Evolutionary conservation across 2,113 vertebrate species (phyloP).

Genomic region (Morone chrysops): DNA sequence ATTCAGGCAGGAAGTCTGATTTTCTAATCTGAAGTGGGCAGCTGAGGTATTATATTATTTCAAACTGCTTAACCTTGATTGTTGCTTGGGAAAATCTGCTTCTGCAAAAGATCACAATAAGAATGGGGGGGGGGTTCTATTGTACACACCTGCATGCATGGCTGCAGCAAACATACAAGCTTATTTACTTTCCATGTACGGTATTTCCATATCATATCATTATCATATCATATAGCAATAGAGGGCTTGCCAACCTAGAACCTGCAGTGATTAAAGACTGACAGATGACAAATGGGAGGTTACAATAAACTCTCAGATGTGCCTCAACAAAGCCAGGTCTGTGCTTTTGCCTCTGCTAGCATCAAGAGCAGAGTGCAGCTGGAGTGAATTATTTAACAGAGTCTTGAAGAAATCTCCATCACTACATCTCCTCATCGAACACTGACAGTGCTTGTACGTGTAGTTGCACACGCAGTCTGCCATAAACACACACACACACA

Average conservation of each 20-base stretch:
- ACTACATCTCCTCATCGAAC: constrained; percentile 54
- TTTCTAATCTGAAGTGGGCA: constrained; percentile 63
- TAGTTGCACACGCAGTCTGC: neutral
- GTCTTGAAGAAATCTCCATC: constrained; percentile 72
- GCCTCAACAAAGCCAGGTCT: constrained; percentile 45
- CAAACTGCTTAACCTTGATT: constrained; percentile 47
- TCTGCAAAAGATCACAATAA: constrained; percentile 7
- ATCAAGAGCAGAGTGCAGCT: constrained; percentile 61
- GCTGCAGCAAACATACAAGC: neutral
- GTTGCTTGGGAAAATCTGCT: constrained; percentile 34
- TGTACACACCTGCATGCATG: constrained; percentile 14
- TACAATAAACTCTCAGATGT: constrained; percentile 44
- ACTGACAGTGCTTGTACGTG: constrained; percentile 6
- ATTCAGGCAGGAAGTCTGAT: constrained; percentile 47
- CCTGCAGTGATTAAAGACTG: constrained; percentile 53
- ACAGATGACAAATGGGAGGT: constrained; percentile 60
- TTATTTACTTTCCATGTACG: neutral
- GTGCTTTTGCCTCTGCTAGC: constrained; percentile 47
- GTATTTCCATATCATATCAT: constrained; percentile 29
- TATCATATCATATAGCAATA: no score
- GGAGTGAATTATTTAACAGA: constrained; percentile 79
- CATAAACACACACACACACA: constrained; percentile 5
- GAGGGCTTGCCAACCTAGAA: constrained; percentile 9
- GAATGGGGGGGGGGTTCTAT: neutral
- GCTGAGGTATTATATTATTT: constrained; percentile 27